These are phyloP conservation scores for Calameuta idolon DNA, from an alignment of 2,888 invertebrate species.

Conservation along the genomic window DNA sequence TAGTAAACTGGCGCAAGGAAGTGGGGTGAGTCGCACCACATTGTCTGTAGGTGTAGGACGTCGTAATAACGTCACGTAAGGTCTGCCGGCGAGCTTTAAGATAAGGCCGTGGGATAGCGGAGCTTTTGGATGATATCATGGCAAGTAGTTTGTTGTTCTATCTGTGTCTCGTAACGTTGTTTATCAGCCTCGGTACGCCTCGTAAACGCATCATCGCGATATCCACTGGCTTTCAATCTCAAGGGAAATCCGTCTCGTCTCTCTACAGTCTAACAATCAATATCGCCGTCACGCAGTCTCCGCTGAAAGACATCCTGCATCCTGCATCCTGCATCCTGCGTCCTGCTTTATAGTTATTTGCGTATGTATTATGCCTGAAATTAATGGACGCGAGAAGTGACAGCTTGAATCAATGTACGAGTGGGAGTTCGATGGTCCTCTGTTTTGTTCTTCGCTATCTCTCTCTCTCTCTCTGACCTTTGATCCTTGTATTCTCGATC, in stretches of 20 bases:
- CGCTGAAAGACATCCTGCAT: neutral
- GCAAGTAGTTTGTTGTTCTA: slow-evolving; percentile 16
- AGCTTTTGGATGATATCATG: slow-evolving; percentile 19
- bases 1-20: neutral
- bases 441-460: neutral
- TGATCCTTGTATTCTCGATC: neutral
- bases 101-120: slow-evolving; percentile 21
- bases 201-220: slow-evolving; percentile 30
- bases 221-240: neutral
- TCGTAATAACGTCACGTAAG: neutral
- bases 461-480: neutral
- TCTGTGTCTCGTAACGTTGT: slow-evolving; percentile 37
- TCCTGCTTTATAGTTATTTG: neutral
- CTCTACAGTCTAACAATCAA: neutral
- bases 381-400: too few relatives aligned
- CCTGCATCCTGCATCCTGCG: too few relatives aligned
- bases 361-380: neutral
- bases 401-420: too few relatives aligned
- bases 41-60: neutral
- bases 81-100: slow-evolving; percentile 15
- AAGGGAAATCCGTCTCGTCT: neutral
- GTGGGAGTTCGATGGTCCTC: neutral
- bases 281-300: neutral
- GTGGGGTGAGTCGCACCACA: neutral
- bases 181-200: slow-evolving; percentile 36